Evolutionary conservation across 2,888 invertebrate species (phyloP).

Genomic region (Ennomos fuscantarius): DNA sequence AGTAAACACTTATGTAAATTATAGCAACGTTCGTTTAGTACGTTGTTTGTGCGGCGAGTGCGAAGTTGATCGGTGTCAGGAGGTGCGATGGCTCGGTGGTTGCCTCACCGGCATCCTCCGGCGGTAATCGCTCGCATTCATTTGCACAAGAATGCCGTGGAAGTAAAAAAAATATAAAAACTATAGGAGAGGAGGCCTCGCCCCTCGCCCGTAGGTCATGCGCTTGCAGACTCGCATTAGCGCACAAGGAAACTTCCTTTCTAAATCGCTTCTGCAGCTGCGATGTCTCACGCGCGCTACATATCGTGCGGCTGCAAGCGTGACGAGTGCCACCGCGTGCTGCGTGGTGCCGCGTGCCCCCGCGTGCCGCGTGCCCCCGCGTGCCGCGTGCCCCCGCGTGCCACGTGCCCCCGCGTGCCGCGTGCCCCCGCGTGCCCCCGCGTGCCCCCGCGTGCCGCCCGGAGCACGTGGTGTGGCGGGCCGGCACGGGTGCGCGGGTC

Average conservation of each 20-base stretch:
- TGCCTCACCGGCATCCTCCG: constrained; percentile 16
- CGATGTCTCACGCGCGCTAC: constrained; percentile 7
- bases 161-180: constrained; percentile 23
- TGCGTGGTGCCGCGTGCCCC: neutral
- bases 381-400: neutral
- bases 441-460: too few relatives aligned
- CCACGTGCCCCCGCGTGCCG: too few relatives aligned
- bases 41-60: neutral
- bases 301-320: constrained; percentile 1
- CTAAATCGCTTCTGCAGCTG: constrained; percentile 19
- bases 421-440: too few relatives aligned
- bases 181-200: constrained; percentile 23
- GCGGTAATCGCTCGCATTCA: constrained; percentile 16
- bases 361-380: neutral
- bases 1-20: neutral
- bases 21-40: neutral
- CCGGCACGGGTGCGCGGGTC: too few relatives aligned
- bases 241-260: constrained; percentile 32
- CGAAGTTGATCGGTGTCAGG: constrained; percentile 8
- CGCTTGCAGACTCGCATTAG: constrained; percentile 22
- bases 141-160: constrained; percentile 19
- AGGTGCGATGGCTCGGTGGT: constrained; percentile 4
- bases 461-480: too few relatives aligned
- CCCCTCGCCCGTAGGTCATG: constrained; percentile 8
- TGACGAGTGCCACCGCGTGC: neutral